Conservation (phyloP, 2,888 invertebrate species). For the Metallyticus violacea region DNA sequence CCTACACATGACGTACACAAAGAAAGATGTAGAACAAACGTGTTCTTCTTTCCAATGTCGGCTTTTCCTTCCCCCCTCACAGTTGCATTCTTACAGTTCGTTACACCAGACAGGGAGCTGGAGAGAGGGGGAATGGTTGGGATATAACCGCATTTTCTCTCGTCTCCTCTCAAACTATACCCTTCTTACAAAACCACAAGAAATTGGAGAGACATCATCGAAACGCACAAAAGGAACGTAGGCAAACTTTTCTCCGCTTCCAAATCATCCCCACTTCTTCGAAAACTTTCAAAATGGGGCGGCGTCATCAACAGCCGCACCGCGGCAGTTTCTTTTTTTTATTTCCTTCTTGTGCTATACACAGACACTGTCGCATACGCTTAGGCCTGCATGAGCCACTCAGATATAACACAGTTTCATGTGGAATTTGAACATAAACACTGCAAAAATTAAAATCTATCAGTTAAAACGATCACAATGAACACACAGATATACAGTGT, state of each 20-base stretch:
- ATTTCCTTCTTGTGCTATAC: not conserved
- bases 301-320: not conserved
- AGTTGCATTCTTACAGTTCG: not conserved
- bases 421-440: no score
- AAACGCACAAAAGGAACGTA: not conserved
- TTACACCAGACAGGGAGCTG: not conserved
- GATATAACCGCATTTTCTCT: not conserved
- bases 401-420: no score
- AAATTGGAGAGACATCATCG: not conserved
- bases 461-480: no score
- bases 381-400: no score
- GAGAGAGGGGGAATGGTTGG: not conserved
- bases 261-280: not conserved
- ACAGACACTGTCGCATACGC: not conserved
- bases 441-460: no score
- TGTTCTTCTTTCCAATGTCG: not conserved
- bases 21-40: not conserved
- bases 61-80: not conserved
- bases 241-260: not conserved
- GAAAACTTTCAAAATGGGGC: not conserved
- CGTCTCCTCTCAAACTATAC: not conserved
- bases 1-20: no score
- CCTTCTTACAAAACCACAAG: not conserved
- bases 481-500: no score
- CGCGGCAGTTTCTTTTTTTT: not conserved